These are phyloP conservation scores for Eugnorisma glareosa DNA, from an alignment of 2,888 invertebrate genomes.

Conservation along the genomic window DNA sequence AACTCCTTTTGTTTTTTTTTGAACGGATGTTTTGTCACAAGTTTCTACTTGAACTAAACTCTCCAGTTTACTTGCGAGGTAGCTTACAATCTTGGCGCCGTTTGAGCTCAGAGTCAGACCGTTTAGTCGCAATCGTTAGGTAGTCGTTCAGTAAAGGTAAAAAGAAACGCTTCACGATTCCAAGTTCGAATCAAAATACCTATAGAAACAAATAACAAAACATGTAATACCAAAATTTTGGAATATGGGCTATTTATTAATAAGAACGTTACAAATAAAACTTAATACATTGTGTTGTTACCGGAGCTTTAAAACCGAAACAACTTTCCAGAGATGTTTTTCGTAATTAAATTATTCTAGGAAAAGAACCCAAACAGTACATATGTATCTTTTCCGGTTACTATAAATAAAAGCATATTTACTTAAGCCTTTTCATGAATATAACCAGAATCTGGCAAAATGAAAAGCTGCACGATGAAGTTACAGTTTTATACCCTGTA, in stretches of 20 bases:
- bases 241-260: background rate
- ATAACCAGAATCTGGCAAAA: conserved; percentile 1
- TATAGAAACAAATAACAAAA: background rate
- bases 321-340: background rate
- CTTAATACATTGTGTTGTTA: background rate
- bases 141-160: no score
- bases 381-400: no score
- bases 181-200: background rate
- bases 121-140: background rate
- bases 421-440: background rate
- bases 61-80: background rate
- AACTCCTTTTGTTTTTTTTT: background rate
- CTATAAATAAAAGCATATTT: background rate
- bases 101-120: background rate
- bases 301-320: background rate
- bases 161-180: background rate
- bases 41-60: background rate
- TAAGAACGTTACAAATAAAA: background rate
- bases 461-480: background rate
- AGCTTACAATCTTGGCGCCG: background rate
- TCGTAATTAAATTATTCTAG: background rate
- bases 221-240: background rate
- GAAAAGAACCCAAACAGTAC: no score
- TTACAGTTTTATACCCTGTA: conserved; percentile 1
- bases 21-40: background rate